These are phyloP conservation scores for Thereva nobilitata DNA, from an alignment of 2,888 invertebrate species.

Conservation along the genomic window DNA sequence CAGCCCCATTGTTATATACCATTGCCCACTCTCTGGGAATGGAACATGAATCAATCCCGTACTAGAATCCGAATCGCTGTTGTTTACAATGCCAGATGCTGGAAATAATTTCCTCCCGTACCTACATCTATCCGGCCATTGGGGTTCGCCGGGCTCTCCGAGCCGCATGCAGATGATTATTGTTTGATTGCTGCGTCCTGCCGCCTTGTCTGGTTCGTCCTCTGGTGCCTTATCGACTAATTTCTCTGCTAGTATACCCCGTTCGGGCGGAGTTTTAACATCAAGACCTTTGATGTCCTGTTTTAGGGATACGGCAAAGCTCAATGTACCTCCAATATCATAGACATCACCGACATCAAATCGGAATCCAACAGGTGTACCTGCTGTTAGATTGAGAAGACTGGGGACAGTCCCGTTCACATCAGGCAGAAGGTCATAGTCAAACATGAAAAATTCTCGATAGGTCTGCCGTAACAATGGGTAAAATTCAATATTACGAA, in stretches of 20 bases:
- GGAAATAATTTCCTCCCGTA: conserved; percentile 61
- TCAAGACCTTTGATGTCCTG: conserved; percentile 56
- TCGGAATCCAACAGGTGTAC: conserved; percentile 67
- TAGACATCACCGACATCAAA: conserved; percentile 71
- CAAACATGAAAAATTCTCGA: conserved; percentile 76
- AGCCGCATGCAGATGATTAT: conserved; percentile 68
- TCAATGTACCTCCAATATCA: conserved; percentile 81
- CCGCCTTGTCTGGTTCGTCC: conserved; percentile 36
- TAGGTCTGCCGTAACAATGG: conserved; percentile 65
- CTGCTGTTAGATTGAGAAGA: conserved; percentile 69
- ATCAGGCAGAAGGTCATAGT: conserved; percentile 71
- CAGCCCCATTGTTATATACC: conserved; percentile 76
- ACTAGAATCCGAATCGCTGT: conserved; percentile 66
- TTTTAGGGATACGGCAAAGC: conserved; percentile 71
- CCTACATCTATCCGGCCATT: conserved; percentile 66
- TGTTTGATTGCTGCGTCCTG: conserved; percentile 55
- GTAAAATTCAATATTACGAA: conserved; percentile 52
- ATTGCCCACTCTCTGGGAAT: conserved; percentile 81
- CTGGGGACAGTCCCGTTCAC: conserved; percentile 67
- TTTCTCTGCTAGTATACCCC: conserved; percentile 53
- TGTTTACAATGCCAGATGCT: conserved; percentile 68
- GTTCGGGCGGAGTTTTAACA: conserved; percentile 9
- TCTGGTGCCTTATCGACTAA: conserved; percentile 46
- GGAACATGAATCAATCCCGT: conserved; percentile 70
- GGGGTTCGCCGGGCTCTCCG: conserved; percentile 64